phyloP scores from a whole-genome alignment of 2,113 vertebrate species.

The Phrynocephalus versicolor region DNA sequence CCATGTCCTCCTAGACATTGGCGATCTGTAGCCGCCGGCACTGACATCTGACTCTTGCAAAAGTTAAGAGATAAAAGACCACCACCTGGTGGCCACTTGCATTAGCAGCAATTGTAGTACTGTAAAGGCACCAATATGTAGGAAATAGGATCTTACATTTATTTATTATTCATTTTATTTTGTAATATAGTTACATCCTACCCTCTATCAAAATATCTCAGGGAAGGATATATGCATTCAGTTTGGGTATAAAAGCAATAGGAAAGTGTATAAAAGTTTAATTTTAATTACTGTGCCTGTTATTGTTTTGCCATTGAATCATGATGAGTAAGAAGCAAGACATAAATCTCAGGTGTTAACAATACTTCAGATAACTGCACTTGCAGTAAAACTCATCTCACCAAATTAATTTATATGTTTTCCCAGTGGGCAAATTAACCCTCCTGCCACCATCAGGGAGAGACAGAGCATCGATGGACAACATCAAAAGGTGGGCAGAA shows the following conservation, averaged over 20 bases:
- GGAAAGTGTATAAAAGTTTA: neutral
- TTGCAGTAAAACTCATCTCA: neutral
- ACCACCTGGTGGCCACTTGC: slow-evolving; percentile 8
- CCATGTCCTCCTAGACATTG: no score
- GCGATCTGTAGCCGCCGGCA: no score
- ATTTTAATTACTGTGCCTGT: neutral
- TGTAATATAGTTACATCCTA: no score
- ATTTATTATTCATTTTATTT: neutral
- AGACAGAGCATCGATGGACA: no score
- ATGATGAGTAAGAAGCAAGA: neutral
- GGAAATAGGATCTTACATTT: neutral
- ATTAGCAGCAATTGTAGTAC: neutral
- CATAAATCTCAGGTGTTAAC: neutral
- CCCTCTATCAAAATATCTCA: no score
- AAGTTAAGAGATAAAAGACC: neutral
- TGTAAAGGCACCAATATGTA: neutral
- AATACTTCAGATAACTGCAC: neutral
- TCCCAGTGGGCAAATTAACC: neutral
- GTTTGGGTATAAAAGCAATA: neutral
- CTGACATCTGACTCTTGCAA: neutral
- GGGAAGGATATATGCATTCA: neutral
- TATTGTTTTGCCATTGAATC: neutral
- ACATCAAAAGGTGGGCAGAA: neutral
- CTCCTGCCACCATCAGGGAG: no score
- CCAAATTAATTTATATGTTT: neutral